Evolutionary conservation across 2,888 invertebrate species (phyloP).

Genomic region (Morinoia aosen): DNA sequence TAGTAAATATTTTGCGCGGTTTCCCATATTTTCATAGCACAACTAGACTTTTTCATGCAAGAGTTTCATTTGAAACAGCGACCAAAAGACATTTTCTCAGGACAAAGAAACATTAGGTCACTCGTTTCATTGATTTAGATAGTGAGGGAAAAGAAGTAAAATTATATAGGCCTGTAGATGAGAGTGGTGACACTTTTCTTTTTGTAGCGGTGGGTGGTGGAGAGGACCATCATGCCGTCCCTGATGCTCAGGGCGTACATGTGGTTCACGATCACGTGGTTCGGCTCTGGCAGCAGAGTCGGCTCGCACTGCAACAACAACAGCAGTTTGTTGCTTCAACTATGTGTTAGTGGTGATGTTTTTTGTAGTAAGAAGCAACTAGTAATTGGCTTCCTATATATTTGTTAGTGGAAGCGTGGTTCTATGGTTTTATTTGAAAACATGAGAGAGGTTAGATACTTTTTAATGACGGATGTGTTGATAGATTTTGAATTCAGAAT

Average conservation of each 20-base stretch:
- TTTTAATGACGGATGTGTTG: too few relatives aligned
- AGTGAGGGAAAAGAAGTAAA: neutral
- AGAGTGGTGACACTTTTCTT: slow-evolving; percentile 99
- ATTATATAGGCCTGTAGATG: slow-evolving; percentile 92
- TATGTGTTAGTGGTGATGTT: neutral
- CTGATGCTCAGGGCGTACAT: slow-evolving; percentile 99
- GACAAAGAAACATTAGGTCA: too few relatives aligned
- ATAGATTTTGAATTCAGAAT: too few relatives aligned
- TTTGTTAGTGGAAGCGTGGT: neutral
- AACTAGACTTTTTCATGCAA: too few relatives aligned
- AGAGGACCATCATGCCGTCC: slow-evolving; percentile 99
- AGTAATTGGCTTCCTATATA: neutral
- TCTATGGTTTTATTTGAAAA: too few relatives aligned
- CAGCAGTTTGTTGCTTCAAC: neutral
- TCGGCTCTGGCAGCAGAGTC: slow-evolving; percentile 98
- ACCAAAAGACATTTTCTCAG: too few relatives aligned
- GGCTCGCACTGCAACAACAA: slow-evolving; percentile 87
- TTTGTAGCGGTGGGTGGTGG: slow-evolving; percentile 97
- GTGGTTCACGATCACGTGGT: slow-evolving; percentile 99
- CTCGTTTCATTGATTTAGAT: neutral
- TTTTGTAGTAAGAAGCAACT: neutral
- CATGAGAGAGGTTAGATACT: too few relatives aligned
- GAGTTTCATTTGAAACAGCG: too few relatives aligned
- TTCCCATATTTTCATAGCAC: too few relatives aligned
- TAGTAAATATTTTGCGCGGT: too few relatives aligned